Percentiles rank a stretch among this genome's conserved stretches.
These are phyloP conservation scores for Suncus etruscus DNA, from an alignment of 2,113 vertebrate genomes.

Conservation along the genomic window DNA sequence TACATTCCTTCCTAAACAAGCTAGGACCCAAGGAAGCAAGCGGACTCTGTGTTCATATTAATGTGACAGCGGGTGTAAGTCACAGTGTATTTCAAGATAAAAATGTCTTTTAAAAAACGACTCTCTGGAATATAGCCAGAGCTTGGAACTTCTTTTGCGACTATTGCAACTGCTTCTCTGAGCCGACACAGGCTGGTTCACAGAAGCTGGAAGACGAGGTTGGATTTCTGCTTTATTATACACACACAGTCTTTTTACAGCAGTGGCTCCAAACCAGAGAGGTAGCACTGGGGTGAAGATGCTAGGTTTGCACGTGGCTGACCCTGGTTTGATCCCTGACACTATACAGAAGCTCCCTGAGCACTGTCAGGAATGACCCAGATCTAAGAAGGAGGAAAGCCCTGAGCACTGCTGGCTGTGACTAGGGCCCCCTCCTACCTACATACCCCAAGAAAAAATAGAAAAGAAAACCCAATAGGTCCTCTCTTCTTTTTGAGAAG, in stretches of 20 bases:
- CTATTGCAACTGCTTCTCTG: not conserved
- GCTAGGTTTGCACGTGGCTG: too few species aligned
- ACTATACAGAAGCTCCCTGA: too few species aligned
- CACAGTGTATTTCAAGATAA: slow-evolving; percentile 42
- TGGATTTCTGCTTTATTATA: too few species aligned
- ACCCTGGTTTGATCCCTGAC: too few species aligned
- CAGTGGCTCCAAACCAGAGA: too few species aligned
- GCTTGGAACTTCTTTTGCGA: not conserved
- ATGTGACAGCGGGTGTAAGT: slow-evolving; percentile 25
- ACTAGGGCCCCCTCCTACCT: too few species aligned
- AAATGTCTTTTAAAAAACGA: slow-evolving; percentile 24
- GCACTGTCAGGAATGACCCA: too few species aligned
- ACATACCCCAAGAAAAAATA: not conserved
- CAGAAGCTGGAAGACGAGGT: too few species aligned
- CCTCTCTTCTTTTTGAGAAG: slow-evolving; percentile 21
- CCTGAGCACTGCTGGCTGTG: not conserved
- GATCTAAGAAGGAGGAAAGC: not conserved
- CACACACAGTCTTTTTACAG: too few species aligned
- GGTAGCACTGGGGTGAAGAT: too few species aligned
- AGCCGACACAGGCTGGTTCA: not conserved
- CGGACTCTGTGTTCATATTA: not conserved
- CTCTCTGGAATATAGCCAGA: not conserved
- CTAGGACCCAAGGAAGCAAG: slow-evolving; percentile 2
- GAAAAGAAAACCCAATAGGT: not conserved
- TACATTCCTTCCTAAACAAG: slow-evolving; percentile 33